Conservation (phyloP, 2,113 vertebrate species). For the Athene noctua region DNA sequence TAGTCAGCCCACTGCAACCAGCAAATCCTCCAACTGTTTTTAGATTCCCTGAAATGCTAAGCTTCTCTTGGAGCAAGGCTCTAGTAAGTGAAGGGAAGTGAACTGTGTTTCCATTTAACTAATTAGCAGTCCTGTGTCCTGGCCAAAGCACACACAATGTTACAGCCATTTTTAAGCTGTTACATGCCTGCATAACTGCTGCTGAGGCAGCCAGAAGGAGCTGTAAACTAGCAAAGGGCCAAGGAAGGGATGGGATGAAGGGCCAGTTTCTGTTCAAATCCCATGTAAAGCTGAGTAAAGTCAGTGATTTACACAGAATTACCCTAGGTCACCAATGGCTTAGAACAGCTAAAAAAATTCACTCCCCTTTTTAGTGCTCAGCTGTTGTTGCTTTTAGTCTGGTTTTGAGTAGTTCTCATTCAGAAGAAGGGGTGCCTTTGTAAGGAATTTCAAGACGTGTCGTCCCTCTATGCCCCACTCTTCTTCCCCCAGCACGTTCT, state of each 20-base stretch:
- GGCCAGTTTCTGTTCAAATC: not conserved
- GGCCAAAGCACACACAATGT: not conserved
- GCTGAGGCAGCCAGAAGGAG: not conserved
- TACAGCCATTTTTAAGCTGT: constrained; percentile 17
- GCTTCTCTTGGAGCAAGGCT: not conserved
- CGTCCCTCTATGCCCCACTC: not conserved
- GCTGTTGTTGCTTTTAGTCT: not conserved
- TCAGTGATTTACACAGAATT: not conserved
- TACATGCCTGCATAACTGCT: not conserved
- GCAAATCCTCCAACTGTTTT: not conserved
- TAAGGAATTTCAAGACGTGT: not conserved
- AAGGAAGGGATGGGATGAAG: not conserved
- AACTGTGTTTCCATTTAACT: constrained; percentile 14
- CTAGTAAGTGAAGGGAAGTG: not conserved
- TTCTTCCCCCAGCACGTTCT: not conserved
- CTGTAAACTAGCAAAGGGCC: not conserved
- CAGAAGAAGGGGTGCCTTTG: not conserved
- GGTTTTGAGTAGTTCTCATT: not conserved
- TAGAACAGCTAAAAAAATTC: not conserved
- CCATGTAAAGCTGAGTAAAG: not conserved
- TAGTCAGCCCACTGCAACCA: not conserved
- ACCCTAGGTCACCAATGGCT: not conserved
- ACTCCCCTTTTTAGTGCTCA: not conserved
- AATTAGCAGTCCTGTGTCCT: not conserved
- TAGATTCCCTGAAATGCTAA: not conserved